phyloP scores from a whole-genome alignment of 2,797 vertebrate genomes.

The Oceanodroma leucorhoa region DNA sequence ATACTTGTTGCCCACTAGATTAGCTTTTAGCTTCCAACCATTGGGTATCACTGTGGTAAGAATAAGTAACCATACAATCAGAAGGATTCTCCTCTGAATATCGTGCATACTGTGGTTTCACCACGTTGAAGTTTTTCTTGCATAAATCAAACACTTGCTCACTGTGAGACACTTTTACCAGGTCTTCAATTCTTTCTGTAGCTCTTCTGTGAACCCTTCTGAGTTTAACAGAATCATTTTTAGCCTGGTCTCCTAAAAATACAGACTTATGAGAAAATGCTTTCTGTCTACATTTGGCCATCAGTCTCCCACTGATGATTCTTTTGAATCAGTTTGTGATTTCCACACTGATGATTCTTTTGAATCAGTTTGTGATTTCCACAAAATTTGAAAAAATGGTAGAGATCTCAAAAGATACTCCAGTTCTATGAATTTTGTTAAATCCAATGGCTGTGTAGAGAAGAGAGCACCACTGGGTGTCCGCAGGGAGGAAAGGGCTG shows the following conservation, averaged over 20 bases:
- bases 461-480: background rate
- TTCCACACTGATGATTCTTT: background rate
- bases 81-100: background rate
- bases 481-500: background rate
- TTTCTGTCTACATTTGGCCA: background rate
- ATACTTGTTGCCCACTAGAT: background rate
- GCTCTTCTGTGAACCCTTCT: background rate
- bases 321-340: background rate
- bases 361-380: background rate
- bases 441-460: background rate
- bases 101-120: background rate
- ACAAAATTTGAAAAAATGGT: background rate
- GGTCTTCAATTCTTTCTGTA: background rate
- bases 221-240: background rate
- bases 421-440: background rate
- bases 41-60: background rate
- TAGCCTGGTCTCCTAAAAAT: background rate
- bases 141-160: background rate
- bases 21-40: background rate
- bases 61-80: background rate
- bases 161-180: background rate
- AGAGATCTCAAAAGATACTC: background rate
- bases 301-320: fast-evolving
- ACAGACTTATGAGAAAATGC: background rate
- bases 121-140: background rate